Conservation (phyloP, 2,113 vertebrate genomes). For the Sceloporus tristichus region DNA sequence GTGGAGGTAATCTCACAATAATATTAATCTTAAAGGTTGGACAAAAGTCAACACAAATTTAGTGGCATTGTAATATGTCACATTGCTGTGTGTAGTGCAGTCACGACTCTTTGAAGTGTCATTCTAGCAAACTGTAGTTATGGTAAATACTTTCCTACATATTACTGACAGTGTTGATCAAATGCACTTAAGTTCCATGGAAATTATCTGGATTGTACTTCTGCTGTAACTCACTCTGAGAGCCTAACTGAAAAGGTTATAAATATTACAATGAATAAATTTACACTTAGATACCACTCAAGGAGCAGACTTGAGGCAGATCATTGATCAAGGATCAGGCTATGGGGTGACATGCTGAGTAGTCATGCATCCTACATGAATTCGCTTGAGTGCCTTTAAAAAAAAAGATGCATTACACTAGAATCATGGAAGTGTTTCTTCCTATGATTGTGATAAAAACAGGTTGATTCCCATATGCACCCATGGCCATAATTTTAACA, state of each 20-base stretch:
- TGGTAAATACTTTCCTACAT: background rate
- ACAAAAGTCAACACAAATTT: slow-evolving; percentile 8
- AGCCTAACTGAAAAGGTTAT: background rate
- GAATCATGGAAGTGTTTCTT: background rate
- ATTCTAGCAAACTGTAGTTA: background rate
- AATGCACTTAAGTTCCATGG: background rate
- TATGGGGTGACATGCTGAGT: background rate
- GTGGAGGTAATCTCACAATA: background rate
- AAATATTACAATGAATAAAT: slow-evolving; percentile 13
- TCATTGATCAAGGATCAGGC: background rate
- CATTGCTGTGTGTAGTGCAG: background rate
- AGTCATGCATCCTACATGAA: background rate
- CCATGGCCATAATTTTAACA: too few species aligned
- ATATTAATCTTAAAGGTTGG: slow-evolving; percentile 7
- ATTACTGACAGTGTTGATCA: slow-evolving; percentile 12
- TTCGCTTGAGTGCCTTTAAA: background rate
- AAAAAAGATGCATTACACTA: background rate
- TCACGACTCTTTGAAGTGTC: background rate
- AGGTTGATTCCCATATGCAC: too few species aligned
- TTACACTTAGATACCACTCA: background rate
- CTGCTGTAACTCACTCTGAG: background rate
- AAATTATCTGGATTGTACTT: background rate
- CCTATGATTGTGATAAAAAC: too few species aligned
- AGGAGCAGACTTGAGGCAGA: background rate
- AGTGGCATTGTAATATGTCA: background rate